Percentiles rank a stretch among this genome's conserved stretches.
phyloP scores from a whole-genome alignment of 2,113 vertebrate genomes.

The Osmerus mordax region DNA sequence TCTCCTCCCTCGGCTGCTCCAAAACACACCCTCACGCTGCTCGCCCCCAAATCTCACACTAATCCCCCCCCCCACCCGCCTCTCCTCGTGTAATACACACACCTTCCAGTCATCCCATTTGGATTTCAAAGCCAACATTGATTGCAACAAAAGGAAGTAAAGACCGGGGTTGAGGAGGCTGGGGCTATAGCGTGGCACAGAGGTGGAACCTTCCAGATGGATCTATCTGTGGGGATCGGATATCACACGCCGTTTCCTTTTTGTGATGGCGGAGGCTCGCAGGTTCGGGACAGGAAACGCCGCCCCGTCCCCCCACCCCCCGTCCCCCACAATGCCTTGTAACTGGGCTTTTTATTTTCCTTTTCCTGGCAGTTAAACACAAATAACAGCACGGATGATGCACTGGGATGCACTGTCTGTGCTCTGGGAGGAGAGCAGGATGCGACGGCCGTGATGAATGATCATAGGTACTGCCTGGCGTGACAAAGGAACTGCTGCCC shows the following conservation, averaged over 20 bases:
- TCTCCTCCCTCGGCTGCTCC: conserved; percentile 50
- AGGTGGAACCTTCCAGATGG: not conserved
- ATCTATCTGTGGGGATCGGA: conserved; percentile 34
- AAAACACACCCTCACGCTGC: conserved; percentile 36
- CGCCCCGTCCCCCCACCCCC: not conserved
- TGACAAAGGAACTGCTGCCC: conserved; percentile 66
- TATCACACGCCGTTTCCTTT: conserved; percentile 51
- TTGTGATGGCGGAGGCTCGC: conserved; percentile 31
- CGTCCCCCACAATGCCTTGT: conserved; percentile 43
- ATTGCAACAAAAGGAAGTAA: conserved; percentile 52
- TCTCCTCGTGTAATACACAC: conserved; percentile 48
- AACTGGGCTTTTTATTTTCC: conserved; percentile 63
- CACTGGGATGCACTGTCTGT: conserved; percentile 58
- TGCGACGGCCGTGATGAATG: conserved; percentile 70
- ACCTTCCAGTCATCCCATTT: conserved; percentile 37
- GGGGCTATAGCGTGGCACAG: not conserved
- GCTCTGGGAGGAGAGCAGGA: conserved; percentile 62
- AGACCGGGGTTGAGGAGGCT: conserved; percentile 24
- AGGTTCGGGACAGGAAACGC: conserved; percentile 56
- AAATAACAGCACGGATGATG: conserved; percentile 63
- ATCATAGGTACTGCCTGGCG: conserved; percentile 53
- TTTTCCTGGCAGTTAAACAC: conserved; percentile 69
- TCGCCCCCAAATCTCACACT: conserved; percentile 55
- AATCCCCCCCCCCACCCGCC: conserved; percentile 56
- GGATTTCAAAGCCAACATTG: conserved; percentile 49